Base-by-base conservation (phyloP, 2,113 vertebrate species). In the Neodontobutis hainanensis region DNA sequence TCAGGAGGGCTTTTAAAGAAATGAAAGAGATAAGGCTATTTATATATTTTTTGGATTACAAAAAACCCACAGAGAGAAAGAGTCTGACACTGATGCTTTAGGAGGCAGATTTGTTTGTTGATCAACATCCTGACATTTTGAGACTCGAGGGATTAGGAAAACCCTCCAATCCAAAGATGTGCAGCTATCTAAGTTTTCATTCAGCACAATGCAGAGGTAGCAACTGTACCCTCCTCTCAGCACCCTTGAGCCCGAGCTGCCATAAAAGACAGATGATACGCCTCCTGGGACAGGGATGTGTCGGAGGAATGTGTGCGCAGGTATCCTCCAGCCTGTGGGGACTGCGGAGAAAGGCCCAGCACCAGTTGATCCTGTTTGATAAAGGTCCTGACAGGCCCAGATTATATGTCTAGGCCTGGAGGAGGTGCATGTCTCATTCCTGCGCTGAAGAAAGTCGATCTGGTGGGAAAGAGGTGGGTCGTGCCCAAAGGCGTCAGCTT, bases 351-450 rank as follows among this genome's bases (percentile, higher is more conserved):
- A 85, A 86, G 80, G 71, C 83, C 75, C 68, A 15, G 83, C 56
- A 72, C 82, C 82, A 79, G 87, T 91, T 83, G 84, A 91, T 87
- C 81, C 78, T 81, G 77, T 75, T 82, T 87, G 86, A 88, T 88
- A 87, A 85, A 89, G 84, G 81, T 78, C 80, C 74, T 86, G 87
- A 90, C 87, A 90, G 85, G 79, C 84, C 81, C 84, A 74, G 87
- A 92, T 92, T 88, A 83, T 81, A 66, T 91, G 81, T 89, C 89
- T 73, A 69, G 77, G 84, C 86, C 89, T 83, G 89, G 88, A 88
- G 87, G 89, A 88, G 81, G 77, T 80, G 78, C 87, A 73, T 70
- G 83, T 86, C 80, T 85, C 83, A 87, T 88, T 88, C 87, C 84
- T 82, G 77, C 43, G 35, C 81, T 52, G 77, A 85, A 82, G 89